Evolutionary conservation across 2,888 invertebrate species (phyloP).

Genomic region (Carabus problematicus): DNA sequence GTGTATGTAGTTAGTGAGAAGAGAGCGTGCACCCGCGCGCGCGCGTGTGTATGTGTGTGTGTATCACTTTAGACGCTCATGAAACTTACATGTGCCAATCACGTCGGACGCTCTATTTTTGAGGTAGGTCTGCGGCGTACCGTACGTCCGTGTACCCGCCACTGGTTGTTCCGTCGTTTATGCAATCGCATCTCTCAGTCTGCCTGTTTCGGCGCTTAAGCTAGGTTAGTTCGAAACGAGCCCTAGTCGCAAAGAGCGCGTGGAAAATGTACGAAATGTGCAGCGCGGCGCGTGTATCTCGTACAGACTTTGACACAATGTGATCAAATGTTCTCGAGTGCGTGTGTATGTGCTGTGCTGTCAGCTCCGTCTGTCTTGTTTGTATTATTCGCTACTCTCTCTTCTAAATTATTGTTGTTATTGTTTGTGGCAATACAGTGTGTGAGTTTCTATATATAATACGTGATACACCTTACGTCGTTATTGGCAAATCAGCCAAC

Average conservation of each 20-base stretch:
- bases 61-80: too few relatives aligned
- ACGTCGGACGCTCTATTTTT: too few relatives aligned
- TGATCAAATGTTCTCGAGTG: too few relatives aligned
- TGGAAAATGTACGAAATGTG: conserved; percentile 11
- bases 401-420: not conserved
- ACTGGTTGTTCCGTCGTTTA: conserved; percentile 43
- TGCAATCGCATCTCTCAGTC: conserved; percentile 44
- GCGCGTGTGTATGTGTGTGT: too few relatives aligned
- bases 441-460: not conserved
- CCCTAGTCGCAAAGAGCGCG: conserved; percentile 3
- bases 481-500: too few relatives aligned
- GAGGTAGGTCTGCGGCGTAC: too few relatives aligned
- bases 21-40: too few relatives aligned
- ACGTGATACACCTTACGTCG: not conserved
- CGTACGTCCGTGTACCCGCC: conserved; percentile 29
- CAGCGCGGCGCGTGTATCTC: not conserved
- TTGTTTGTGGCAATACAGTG: not conserved
- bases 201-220: conserved; percentile 45
- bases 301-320: too few relatives aligned
- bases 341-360: too few relatives aligned
- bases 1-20: not conserved
- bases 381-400: too few relatives aligned
- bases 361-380: too few relatives aligned
- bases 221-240: conserved; percentile 50
- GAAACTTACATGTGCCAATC: too few relatives aligned